Conservation (phyloP, 2,113 vertebrate genomes). For the Prolemur simus region DNA sequence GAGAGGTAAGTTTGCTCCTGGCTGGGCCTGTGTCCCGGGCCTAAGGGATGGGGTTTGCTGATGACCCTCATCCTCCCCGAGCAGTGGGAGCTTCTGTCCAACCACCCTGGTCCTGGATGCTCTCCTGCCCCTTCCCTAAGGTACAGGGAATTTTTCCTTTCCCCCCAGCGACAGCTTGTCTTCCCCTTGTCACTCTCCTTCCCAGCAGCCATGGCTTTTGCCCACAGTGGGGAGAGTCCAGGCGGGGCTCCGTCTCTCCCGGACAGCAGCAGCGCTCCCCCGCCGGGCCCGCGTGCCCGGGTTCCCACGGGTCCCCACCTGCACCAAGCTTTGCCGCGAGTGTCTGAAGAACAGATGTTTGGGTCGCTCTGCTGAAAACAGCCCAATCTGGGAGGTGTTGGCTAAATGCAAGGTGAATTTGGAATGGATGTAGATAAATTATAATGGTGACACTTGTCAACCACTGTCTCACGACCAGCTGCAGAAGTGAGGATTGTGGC, state of each 20-base stretch:
- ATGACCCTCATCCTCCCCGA: neutral
- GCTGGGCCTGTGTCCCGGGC: neutral
- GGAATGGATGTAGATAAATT: neutral
- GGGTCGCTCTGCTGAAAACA: neutral
- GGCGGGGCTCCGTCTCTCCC: neutral
- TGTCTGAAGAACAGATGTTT: neutral
- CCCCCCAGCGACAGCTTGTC: neutral
- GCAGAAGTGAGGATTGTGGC: neutral
- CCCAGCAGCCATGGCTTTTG: neutral
- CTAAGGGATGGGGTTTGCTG: neutral
- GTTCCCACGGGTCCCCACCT: neutral
- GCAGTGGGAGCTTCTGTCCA: neutral
- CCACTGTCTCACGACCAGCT: neutral
- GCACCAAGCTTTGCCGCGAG: rapidly evolving
- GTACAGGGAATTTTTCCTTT: neutral
- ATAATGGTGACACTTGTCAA: neutral
- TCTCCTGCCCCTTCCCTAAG: neutral
- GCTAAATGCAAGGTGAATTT: neutral
- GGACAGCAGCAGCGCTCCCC: neutral
- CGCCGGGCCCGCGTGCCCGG: neutral
- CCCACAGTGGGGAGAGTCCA: too few species aligned
- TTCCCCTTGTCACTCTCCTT: neutral
- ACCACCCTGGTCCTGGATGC: neutral
- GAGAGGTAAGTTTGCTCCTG: neutral
- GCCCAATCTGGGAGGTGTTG: neutral